Percentiles rank a stretch among this genome's conserved stretches.
These are phyloP conservation scores for Willisornis vidua DNA, from an alignment of 2,113 vertebrate genomes.

Conservation along the genomic window DNA sequence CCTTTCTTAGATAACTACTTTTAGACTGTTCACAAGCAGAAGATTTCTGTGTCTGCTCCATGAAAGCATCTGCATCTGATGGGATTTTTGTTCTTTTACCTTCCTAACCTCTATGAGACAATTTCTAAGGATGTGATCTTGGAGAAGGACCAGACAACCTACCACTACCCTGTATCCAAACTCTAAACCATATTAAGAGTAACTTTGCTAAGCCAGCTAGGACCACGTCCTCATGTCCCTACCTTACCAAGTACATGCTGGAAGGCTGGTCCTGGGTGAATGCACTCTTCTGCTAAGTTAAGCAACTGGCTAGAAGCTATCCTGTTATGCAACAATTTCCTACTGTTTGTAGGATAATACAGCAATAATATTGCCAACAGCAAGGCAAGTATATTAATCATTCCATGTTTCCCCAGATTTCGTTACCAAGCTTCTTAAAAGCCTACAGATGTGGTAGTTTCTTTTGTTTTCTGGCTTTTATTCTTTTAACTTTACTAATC, in stretches of 20 bases:
- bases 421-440: background rate
- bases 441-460: background rate
- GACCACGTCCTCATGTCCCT: background rate
- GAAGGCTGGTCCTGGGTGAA: background rate
- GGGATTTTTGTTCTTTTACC: background rate
- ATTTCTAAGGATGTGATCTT: background rate
- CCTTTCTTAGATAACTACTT: background rate
- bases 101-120: background rate
- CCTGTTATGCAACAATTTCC: background rate
- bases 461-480: background rate
- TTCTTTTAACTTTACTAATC: background rate
- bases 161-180: background rate
- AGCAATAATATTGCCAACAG: background rate
- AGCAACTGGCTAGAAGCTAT: background rate
- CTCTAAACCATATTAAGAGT: background rate
- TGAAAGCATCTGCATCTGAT: background rate
- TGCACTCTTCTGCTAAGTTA: background rate
- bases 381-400: background rate
- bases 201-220: background rate
- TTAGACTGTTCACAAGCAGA: background rate
- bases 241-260: background rate
- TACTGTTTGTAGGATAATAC: background rate
- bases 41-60: background rate
- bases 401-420: background rate
- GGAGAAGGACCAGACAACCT: background rate